Evolutionary conservation across 2,113 vertebrate species (phyloP).

Genomic region (Callospermophilus lateralis): DNA sequence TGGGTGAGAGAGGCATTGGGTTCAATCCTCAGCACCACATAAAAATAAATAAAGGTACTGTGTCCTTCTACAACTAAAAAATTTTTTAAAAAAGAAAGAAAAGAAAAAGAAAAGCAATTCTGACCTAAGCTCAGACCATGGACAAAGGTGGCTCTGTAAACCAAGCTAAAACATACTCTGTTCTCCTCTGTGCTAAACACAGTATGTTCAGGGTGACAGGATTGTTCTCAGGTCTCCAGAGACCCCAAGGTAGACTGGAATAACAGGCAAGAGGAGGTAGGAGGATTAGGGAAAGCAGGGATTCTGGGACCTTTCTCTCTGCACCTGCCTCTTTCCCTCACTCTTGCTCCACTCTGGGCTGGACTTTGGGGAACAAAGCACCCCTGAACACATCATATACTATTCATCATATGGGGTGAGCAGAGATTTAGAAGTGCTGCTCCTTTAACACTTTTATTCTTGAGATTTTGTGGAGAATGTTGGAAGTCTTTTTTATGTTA

Average conservation of each 20-base stretch:
- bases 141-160: background rate
- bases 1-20: too few species aligned
- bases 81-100: too few species aligned
- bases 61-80: too few species aligned
- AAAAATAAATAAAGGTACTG: too few species aligned
- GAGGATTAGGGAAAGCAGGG: too few species aligned
- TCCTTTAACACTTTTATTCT: background rate
- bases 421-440: background rate
- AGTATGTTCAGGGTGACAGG: background rate
- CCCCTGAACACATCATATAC: background rate
- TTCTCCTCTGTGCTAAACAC: too few species aligned
- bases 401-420: background rate
- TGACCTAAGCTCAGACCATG: background rate
- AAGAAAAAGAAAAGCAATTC: too few species aligned
- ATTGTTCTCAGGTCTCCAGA: background rate
- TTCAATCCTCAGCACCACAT: too few species aligned
- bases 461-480: background rate
- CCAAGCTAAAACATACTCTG: background rate
- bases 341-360: background rate
- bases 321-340: background rate
- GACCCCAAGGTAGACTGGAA: background rate
- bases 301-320: background rate
- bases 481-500: background rate
- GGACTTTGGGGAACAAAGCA: background rate
- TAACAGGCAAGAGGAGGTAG: background rate